Percentiles rank a stretch among this genome's conserved stretches.
Evolutionary conservation across 92 coral and sea anemone genomes (phyloP).

Genomic region (Palythoa grandis): DNA sequence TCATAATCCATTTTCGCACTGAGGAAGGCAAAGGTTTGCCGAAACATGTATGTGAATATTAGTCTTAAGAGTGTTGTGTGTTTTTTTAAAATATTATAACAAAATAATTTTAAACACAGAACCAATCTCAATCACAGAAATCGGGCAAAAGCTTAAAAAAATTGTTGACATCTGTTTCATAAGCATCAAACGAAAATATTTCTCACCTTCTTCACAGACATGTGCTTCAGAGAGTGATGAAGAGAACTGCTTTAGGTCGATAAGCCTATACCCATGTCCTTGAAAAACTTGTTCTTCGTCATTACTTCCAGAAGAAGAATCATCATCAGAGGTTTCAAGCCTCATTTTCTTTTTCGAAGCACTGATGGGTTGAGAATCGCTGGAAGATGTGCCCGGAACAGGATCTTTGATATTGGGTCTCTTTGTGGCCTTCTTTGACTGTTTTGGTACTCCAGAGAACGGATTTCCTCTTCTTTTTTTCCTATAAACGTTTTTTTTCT

Average conservation of each 20-base stretch:
- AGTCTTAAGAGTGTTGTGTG: no score
- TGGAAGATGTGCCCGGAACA: neutral
- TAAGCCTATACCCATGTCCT: slow-evolving; percentile 46
- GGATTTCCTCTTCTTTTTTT: slow-evolving; percentile 10
- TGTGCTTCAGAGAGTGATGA: slow-evolving; percentile 55
- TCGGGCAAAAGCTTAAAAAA: slow-evolving; percentile 10
- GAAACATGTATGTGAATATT: no score
- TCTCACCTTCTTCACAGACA: slow-evolving; percentile 56
- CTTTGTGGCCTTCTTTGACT: neutral
- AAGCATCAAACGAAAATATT: slow-evolving; percentile 20
- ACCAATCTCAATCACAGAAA: slow-evolving; percentile 22
- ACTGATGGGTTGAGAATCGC: slow-evolving; percentile 21
- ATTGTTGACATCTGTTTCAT: slow-evolving; percentile 24
- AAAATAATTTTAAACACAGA: slow-evolving; percentile 15
- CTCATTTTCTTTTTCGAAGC: slow-evolving; percentile 25
- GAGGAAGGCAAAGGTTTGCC: no score
- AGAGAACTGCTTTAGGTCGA: slow-evolving; percentile 59
- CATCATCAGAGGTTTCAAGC: slow-evolving; percentile 12
- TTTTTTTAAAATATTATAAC: no score
- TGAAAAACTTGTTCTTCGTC: slow-evolving; percentile 14
- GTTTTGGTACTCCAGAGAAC: slow-evolving; percentile 24
- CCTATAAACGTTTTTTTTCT: slow-evolving; percentile 16
- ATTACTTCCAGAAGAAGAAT: slow-evolving; percentile 16
- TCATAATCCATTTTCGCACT: no score
- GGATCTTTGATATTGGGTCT: neutral